Conservation (phyloP, 2,797 vertebrate genomes). For the Pangasius djambal region DNA sequence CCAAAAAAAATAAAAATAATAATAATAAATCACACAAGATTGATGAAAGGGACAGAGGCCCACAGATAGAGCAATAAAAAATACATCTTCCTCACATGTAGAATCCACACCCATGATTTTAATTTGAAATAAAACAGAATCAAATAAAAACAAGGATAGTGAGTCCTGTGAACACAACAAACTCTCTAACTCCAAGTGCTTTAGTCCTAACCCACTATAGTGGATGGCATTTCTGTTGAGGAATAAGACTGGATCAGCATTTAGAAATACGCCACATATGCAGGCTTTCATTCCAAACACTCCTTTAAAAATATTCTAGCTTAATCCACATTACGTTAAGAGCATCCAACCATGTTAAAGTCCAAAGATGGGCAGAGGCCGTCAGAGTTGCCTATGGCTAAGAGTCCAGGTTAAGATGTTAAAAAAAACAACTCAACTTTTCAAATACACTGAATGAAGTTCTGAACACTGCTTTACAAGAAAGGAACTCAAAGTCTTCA, state of each 20-base stretch:
- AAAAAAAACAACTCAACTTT: constrained; percentile 1
- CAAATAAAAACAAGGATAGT: constrained; percentile 26
- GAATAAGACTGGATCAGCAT: constrained; percentile 45
- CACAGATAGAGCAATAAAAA: constrained; percentile 44
- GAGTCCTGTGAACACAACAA: constrained; percentile 52
- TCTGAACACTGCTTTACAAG: constrained; percentile 44
- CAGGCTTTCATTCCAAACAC: constrained; percentile 50
- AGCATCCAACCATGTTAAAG: constrained; percentile 32
- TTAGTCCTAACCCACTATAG: constrained; percentile 46
- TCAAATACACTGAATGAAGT: constrained; percentile 48
- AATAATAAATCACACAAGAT: constrained; percentile 65
- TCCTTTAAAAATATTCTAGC: constrained; percentile 42
- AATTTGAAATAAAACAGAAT: constrained; percentile 49
- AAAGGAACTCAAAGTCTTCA: constrained; percentile 19
- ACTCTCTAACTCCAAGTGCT: constrained; percentile 53
- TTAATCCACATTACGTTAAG: constrained; percentile 19
- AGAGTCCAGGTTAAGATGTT: constrained; percentile 32
- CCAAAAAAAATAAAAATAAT: constrained; percentile 60
- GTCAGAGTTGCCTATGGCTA: constrained; percentile 27
- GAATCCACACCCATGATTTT: constrained; percentile 59
- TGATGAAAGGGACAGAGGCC: constrained; percentile 44
- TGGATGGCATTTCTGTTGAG: constrained; percentile 48
- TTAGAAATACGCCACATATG: constrained; percentile 43
- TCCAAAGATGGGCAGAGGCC: constrained; percentile 20
- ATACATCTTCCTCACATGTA: constrained; percentile 53